phyloP scores from a whole-genome alignment of 2,797 vertebrate species.

The Psittacula derbiana region DNA sequence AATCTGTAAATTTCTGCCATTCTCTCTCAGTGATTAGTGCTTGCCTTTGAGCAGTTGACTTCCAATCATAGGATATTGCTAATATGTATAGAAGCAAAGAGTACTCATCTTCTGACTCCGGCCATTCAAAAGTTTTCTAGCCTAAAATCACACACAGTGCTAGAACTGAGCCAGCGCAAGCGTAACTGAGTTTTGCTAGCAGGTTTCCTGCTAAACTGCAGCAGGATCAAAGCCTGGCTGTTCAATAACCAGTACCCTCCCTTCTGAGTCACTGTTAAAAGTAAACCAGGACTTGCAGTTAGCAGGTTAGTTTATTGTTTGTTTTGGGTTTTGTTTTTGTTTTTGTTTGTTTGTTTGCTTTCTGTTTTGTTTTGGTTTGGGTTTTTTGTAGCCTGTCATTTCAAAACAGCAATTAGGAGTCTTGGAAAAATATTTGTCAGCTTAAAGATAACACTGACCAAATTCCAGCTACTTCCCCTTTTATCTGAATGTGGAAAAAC shows the following conservation, averaged over 20 bases:
- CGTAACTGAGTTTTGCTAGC: background rate
- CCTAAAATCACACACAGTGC: background rate
- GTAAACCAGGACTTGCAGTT: background rate
- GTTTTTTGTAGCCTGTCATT: background rate
- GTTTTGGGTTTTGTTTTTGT: rapidly evolving
- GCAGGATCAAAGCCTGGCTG: background rate
- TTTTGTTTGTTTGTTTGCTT: background rate
- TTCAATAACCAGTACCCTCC: background rate
- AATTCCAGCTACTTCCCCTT: background rate
- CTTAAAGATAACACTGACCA: background rate
- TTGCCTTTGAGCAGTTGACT: background rate
- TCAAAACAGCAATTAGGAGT: background rate
- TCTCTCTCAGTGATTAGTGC: background rate
- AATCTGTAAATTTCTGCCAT: background rate
- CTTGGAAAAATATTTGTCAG: background rate
- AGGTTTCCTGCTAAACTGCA: background rate
- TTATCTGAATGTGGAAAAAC: background rate
- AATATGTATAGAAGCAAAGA: background rate
- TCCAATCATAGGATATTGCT: background rate
- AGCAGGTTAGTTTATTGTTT: background rate
- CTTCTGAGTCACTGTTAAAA: background rate
- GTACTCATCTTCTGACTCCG: background rate
- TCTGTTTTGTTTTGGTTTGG: no score
- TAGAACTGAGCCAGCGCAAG: background rate
- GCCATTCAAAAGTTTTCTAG: background rate